phyloP scores from a whole-genome alignment of 2,888 invertebrate species.

The Bedellia somnulentella region DNA sequence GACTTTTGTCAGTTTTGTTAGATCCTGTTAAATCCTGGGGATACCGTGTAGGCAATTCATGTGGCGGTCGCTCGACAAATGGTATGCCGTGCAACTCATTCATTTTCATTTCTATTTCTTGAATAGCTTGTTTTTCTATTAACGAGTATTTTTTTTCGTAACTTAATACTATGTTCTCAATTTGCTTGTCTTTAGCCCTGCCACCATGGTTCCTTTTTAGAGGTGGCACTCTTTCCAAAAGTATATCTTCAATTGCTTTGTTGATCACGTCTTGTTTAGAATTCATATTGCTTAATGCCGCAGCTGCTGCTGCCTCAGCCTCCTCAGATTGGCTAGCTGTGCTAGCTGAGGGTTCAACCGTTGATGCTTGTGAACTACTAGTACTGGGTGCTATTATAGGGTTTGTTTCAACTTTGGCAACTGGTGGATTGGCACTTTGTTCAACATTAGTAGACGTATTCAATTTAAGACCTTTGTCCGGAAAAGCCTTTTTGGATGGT shows the following conservation, averaged over 20 bases:
- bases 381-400: no score
- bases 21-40: slow-evolving; percentile 18
- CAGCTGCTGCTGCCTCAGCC: no score
- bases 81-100: slow-evolving; percentile 49
- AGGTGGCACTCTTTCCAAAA: slow-evolving; percentile 10
- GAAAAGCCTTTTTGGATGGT: no score
- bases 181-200: no score
- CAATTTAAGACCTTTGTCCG: no score
- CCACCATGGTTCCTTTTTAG: slow-evolving; percentile 8
- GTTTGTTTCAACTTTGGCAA: no score
- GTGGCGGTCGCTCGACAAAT: slow-evolving; percentile 33
- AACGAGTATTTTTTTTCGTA: neutral
- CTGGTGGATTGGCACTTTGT: no score
- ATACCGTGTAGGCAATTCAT: slow-evolving; percentile 20
- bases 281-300: neutral
- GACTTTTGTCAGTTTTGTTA: slow-evolving; percentile 18
- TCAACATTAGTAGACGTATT: no score
- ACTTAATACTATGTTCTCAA: slow-evolving; percentile 9
- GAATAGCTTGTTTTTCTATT: slow-evolving; percentile 15
- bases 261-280: slow-evolving; percentile 43
- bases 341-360: no score
- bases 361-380: no score
- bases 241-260: slow-evolving; percentile 46
- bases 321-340: no score
- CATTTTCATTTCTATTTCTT: slow-evolving; percentile 51